phyloP scores from a whole-genome alignment of 2,113 vertebrate genomes.

The Chloebia gouldiae region DNA sequence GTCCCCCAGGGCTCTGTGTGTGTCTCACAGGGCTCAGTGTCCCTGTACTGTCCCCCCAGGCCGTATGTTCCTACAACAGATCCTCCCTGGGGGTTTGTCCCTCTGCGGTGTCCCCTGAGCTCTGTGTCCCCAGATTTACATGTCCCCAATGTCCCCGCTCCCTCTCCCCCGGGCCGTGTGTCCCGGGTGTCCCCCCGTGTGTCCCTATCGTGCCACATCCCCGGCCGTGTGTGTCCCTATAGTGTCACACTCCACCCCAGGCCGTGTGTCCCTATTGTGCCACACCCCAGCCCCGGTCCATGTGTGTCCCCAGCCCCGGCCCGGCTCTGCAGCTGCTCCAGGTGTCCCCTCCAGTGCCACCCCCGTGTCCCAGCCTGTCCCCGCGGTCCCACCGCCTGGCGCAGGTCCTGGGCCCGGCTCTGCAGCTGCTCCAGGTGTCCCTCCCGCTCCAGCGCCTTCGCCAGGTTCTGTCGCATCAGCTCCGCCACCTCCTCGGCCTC shows the following conservation, averaged over 20 bases:
- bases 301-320: not conserved
- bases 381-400: not conserved
- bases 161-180: rapidly evolving
- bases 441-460: not conserved
- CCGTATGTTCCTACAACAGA: not conserved
- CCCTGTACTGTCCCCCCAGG: not conserved
- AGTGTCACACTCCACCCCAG: not conserved
- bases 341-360: not conserved
- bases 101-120: not conserved
- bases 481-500: not conserved
- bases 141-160: too few species aligned
- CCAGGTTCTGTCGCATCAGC: not conserved
- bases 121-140: not conserved
- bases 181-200: not conserved
- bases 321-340: not conserved
- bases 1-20: too few species aligned
- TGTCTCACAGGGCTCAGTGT: too few species aligned
- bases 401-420: not conserved
- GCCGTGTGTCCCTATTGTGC: too few species aligned
- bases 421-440: not conserved
- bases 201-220: too few species aligned
- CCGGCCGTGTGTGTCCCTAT: not conserved
- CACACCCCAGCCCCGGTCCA: too few species aligned
- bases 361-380: not conserved
- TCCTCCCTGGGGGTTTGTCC: too few species aligned